These are phyloP conservation scores for Sphaerodactylus townsendi DNA, from an alignment of 2,113 vertebrate genomes.

Conservation along the genomic window DNA sequence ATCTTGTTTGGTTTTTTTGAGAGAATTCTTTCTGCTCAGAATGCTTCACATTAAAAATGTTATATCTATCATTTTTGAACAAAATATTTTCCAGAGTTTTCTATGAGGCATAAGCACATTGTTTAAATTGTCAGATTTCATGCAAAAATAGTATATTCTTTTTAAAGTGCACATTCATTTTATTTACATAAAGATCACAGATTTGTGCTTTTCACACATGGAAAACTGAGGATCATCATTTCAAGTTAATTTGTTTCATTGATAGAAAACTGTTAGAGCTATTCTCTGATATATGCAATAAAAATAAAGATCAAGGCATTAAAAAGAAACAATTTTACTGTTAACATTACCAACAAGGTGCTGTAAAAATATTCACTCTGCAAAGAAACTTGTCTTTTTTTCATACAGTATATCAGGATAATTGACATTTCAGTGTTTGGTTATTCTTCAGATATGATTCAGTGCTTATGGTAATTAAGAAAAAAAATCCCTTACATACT, in stretches of 20 bases:
- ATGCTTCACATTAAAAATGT: conserved; percentile 45
- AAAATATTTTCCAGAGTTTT: conserved; percentile 55
- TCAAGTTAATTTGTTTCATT: conserved; percentile 47
- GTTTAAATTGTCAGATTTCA: conserved; percentile 67
- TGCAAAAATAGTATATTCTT: conserved; percentile 77
- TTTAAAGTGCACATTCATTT: conserved; percentile 75
- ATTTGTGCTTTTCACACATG: conserved; percentile 73
- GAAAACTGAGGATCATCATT: conserved; percentile 48
- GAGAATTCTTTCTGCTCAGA: background rate
- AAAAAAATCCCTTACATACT: background rate
- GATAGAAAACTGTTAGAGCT: conserved; percentile 41
- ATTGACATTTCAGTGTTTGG: background rate
- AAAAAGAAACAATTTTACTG: conserved; percentile 23
- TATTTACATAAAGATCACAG: conserved; percentile 68
- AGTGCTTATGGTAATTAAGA: background rate
- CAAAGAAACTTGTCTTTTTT: background rate
- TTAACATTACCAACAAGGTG: conserved; percentile 12
- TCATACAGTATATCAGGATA: background rate
- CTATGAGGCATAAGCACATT: conserved; percentile 72
- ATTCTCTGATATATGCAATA: conserved; percentile 36
- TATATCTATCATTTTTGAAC: conserved; percentile 47
- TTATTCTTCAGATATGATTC: background rate
- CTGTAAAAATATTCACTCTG: background rate
- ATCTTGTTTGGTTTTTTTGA: background rate
- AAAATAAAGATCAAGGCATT: conserved; percentile 42